Percentiles rank a stretch among this genome's conserved stretches.
phyloP scores from a whole-genome alignment of 1,140 invertebrate genomes.

The Lasioglossum baleicum region DNA sequence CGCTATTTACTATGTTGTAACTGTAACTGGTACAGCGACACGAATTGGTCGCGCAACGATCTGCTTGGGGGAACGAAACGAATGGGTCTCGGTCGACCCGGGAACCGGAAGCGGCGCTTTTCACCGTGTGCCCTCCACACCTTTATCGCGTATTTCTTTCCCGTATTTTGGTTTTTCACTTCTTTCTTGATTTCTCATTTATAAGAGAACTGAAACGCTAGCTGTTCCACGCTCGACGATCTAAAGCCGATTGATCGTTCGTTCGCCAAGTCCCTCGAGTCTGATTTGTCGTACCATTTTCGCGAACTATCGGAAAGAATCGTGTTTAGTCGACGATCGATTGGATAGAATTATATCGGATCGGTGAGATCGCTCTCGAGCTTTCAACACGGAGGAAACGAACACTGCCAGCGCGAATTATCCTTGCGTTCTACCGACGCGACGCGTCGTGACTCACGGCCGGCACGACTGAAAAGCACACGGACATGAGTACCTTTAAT shows the following conservation, averaged over 20 bases:
- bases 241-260: too few relatives aligned
- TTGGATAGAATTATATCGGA: neutral
- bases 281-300: too few relatives aligned
- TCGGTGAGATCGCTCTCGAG: constrained; percentile 7
- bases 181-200: too few relatives aligned
- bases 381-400: constrained; percentile 7
- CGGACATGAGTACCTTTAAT: neutral
- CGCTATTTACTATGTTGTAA: constrained; percentile 44
- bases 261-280: too few relatives aligned
- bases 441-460: too few relatives aligned
- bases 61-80: constrained; percentile 19
- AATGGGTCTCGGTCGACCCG: neutral
- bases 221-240: too few relatives aligned
- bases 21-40: constrained; percentile 39
- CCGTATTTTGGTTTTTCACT: constrained; percentile 13
- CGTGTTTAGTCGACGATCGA: too few relatives aligned
- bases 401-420: constrained; percentile 57
- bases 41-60: constrained; percentile 42
- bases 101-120: constrained; percentile 31
- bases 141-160: neutral
- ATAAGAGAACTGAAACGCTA: too few relatives aligned
- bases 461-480: constrained; percentile 32
- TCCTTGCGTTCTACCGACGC: constrained; percentile 29
- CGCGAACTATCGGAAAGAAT: neutral
- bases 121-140: neutral